Conservation (phyloP, 2,113 vertebrate species). For the Megaleporinus macrocephalus region DNA sequence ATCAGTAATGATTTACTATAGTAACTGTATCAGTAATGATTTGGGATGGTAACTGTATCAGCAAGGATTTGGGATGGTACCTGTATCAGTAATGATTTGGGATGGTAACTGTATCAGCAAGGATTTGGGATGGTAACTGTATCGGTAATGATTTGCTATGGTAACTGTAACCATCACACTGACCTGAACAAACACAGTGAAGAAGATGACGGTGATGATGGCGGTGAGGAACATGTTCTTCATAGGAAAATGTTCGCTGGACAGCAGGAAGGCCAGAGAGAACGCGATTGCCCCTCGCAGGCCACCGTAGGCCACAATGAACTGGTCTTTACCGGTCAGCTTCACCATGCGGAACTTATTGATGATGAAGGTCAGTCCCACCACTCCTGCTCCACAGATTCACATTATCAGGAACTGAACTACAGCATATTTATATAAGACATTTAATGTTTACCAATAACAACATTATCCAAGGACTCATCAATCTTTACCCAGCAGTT, state of each 20-base stretch:
- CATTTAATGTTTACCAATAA: too few relatives aligned
- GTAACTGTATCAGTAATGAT: too few relatives aligned
- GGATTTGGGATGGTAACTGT: too few relatives aligned
- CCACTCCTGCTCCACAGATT: conserved; percentile 79
- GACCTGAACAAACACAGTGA: conserved; percentile 98
- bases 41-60: too few relatives aligned
- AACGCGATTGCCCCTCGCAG: conserved; percentile 95
- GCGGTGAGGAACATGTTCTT: conserved; percentile 93
- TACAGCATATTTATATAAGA: neutral
- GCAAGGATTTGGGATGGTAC: too few relatives aligned
- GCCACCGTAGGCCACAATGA: conserved; percentile 96
- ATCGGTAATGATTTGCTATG: neutral
- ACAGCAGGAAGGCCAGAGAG: conserved; percentile 89
- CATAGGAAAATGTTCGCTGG: conserved; percentile 76
- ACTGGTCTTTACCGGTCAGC: conserved; percentile 94
- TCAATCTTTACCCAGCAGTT: too few relatives aligned
- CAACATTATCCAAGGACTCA: neutral
- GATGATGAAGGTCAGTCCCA: conserved; percentile 91
- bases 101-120: too few relatives aligned
- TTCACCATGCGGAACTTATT: conserved; percentile 96
- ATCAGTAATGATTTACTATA: too few relatives aligned
- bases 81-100: too few relatives aligned
- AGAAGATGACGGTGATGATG: conserved; percentile 97
- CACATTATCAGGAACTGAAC: neutral
- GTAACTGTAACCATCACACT: conserved; percentile 16